Evolutionary conservation across 2,888 invertebrate genomes (phyloP).

Genomic region (Carpatolechia fugitivella): DNA sequence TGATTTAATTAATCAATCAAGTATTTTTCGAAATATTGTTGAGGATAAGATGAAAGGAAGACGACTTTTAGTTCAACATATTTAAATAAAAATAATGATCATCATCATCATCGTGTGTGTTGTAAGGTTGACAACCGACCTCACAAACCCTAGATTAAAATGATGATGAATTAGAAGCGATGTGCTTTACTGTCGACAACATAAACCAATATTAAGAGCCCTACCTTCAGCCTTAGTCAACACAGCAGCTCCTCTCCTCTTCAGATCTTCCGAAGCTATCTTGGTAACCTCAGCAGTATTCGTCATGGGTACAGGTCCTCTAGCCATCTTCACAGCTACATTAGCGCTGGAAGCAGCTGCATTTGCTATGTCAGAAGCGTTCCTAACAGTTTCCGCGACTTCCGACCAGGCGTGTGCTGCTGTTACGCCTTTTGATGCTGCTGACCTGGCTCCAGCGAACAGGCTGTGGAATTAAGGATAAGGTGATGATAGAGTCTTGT

Average conservation of each 20-base stretch:
- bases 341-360: slow-evolving; percentile 54
- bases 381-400: slow-evolving; percentile 77
- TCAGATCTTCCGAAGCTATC: slow-evolving; percentile 75
- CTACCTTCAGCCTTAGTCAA: slow-evolving; percentile 57
- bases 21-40: no score
- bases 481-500: no score
- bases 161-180: no score
- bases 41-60: no score
- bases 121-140: no score
- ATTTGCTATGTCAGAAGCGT: slow-evolving; percentile 58
- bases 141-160: no score
- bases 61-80: no score
- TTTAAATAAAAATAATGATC: no score
- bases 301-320: slow-evolving; percentile 61
- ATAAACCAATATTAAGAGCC: no score
- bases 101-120: no score
- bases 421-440: slow-evolving; percentile 85
- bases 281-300: slow-evolving; percentile 73
- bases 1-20: no score
- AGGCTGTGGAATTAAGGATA: slow-evolving; percentile 65
- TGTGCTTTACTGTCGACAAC: no score
- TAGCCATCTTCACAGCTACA: slow-evolving; percentile 57
- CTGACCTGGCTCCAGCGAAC: slow-evolving; percentile 84
- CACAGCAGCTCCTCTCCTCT: slow-evolving; percentile 70
- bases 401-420: slow-evolving; percentile 82